Percentiles rank a stretch among this genome's conserved stretches.
These are phyloP conservation scores for Calameuta idolon DNA, from an alignment of 2,888 invertebrate species.

Conservation along the genomic window DNA sequence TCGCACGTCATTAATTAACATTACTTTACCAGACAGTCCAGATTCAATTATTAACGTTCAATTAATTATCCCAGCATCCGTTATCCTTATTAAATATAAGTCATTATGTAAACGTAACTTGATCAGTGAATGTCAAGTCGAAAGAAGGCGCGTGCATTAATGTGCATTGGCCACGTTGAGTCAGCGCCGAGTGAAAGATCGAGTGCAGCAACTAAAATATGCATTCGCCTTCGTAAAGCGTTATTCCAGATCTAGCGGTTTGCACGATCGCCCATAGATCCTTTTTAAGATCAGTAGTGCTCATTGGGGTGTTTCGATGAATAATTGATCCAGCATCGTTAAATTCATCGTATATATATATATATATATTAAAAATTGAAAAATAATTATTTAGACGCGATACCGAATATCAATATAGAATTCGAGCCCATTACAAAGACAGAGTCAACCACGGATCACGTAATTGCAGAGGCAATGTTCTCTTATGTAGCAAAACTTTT, in stretches of 20 bases:
- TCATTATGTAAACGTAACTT: neutral
- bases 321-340: neutral
- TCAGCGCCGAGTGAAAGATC: neutral
- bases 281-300: neutral
- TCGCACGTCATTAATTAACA: no score
- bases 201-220: neutral
- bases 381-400: neutral
- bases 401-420: neutral
- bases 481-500: neutral
- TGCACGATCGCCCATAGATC: neutral
- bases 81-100: neutral
- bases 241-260: neutral
- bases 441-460: conserved; percentile 3
- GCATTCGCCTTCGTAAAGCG: neutral
- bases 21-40: no score
- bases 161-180: neutral
- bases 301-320: neutral
- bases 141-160: neutral
- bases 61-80: neutral
- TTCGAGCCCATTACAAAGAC: neutral
- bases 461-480: conserved; percentile 9
- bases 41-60: no score
- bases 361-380: neutral
- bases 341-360: neutral
- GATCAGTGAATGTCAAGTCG: neutral